Conservation (phyloP, 2,797 vertebrate genomes). For the Siniperca obscura region DNA sequence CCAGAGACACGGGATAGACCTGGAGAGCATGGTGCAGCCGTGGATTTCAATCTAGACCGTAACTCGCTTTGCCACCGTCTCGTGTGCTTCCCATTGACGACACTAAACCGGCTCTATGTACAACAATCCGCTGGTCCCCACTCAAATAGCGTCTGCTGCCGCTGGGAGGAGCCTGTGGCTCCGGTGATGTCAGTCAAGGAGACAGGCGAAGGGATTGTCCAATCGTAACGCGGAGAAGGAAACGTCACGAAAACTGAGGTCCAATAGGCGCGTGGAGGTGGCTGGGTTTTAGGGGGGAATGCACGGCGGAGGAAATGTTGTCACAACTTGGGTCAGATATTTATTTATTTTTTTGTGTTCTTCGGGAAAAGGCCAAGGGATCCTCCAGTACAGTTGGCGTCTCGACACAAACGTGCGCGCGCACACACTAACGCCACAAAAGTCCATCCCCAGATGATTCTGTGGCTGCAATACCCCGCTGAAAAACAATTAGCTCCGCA, state of each 20-base stretch:
- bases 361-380: conserved; percentile 25
- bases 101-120: conserved; percentile 82
- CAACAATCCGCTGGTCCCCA: conserved; percentile 84
- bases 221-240: conserved; percentile 15
- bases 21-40: conserved; percentile 91
- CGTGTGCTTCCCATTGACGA: conserved; percentile 85
- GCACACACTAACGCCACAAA: background rate
- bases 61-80: conserved; percentile 73
- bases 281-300: background rate
- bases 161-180: conserved; percentile 77
- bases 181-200: conserved; percentile 74
- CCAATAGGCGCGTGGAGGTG: conserved; percentile 42
- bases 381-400: conserved; percentile 1
- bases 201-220: conserved; percentile 76
- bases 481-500: background rate
- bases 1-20: conserved; percentile 88
- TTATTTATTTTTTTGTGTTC: conserved; percentile 24
- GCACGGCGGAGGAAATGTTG: conserved; percentile 18
- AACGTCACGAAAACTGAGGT: background rate
- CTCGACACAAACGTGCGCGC: background rate
- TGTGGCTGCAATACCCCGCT: background rate
- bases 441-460: conserved; percentile 1
- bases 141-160: conserved; percentile 90
- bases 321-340: conserved; percentile 40
- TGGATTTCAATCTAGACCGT: conserved; percentile 72